phyloP scores from a whole-genome alignment of 2,113 vertebrate genomes.

The Tursiops truncatus region DNA sequence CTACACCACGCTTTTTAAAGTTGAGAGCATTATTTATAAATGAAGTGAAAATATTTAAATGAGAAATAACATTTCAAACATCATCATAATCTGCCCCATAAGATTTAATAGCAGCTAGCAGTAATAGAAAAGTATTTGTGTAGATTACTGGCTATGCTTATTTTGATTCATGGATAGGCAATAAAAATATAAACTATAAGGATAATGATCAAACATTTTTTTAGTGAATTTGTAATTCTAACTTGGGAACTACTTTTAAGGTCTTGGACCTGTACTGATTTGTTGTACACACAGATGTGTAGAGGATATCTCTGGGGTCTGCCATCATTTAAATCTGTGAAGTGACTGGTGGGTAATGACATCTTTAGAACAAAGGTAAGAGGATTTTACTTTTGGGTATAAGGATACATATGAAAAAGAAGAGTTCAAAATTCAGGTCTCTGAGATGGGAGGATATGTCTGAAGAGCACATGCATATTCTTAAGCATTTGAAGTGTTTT shows the following conservation, averaged over 20 bases:
- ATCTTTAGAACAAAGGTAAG: neutral
- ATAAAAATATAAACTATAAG: neutral
- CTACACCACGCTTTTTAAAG: neutral
- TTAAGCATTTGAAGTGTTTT: neutral
- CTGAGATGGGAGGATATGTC: neutral
- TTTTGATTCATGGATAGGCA: neutral
- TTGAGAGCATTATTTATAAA: neutral
- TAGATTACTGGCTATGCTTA: neutral
- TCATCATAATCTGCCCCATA: neutral
- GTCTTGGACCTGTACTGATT: neutral
- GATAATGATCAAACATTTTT: neutral
- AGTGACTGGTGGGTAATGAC: neutral
- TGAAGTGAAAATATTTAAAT: constrained; percentile 17
- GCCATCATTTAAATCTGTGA: neutral
- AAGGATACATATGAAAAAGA: neutral
- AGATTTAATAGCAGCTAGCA: neutral
- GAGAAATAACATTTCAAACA: neutral
- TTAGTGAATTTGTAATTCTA: neutral
- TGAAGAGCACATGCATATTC: neutral
- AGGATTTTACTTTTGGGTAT: neutral
- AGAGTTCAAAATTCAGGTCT: neutral
- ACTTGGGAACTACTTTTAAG: neutral
- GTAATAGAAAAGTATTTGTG: neutral
- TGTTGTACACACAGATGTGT: neutral
- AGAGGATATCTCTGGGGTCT: neutral